These are phyloP conservation scores for Rhabditoides inermis DNA, from an alignment of 2,888 invertebrate species.

Conservation along the genomic window DNA sequence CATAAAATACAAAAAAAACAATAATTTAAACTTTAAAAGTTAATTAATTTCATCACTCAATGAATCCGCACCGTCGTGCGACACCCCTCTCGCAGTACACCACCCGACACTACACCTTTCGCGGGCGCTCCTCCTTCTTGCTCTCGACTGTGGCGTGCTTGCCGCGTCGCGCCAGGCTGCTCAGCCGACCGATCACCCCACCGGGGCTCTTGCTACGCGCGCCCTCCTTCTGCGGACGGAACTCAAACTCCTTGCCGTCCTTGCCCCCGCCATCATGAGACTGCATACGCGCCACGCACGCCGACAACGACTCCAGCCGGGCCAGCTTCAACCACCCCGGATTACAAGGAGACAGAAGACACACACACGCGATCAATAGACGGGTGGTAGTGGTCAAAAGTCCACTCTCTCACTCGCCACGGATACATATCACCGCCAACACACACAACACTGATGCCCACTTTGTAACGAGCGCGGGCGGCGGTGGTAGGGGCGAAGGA, in stretches of 20 bases:
- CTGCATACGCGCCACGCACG: constrained; percentile 25
- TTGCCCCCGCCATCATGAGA: neutral
- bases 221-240: constrained; percentile 36
- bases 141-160: too few relatives aligned
- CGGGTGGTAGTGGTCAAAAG: neutral
- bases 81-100: neutral
- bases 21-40: too few relatives aligned
- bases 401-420: too few relatives aligned
- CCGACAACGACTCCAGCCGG: constrained; percentile 43
- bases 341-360: neutral
- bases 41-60: neutral
- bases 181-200: constrained; percentile 44
- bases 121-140: constrained; percentile 11
- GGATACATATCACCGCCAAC: too few relatives aligned
- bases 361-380: neutral
- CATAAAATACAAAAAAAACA: neutral
- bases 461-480: neutral
- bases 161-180: constrained; percentile 47
- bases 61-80: neutral
- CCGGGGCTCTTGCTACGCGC: constrained; percentile 48
- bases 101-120: constrained; percentile 21
- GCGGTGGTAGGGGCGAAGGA: neutral
- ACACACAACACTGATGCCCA: too few relatives aligned
- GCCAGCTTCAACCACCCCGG: constrained; percentile 14
- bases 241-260: constrained; percentile 39